Evolutionary conservation across 2,888 invertebrate species (phyloP).

Genomic region (Sarcophaga caerulescens): DNA sequence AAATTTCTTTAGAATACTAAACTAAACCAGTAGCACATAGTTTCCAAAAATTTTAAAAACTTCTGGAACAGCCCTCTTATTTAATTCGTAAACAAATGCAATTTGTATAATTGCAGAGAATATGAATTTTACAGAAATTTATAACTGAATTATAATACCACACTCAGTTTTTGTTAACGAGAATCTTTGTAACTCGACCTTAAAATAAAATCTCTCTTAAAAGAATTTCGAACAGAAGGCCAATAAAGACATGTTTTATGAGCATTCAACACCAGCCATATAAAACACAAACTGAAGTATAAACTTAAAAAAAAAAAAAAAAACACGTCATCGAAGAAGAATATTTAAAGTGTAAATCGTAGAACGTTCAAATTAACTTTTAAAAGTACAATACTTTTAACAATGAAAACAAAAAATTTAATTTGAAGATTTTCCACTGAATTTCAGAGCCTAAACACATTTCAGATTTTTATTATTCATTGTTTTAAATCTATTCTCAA

Average conservation of each 20-base stretch:
- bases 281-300: neutral
- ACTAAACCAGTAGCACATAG: no score
- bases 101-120: no score
- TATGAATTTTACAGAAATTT: no score
- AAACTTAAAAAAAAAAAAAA: conserved; percentile 40
- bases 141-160: no score
- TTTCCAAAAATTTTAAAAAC: no score
- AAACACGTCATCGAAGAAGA: conserved; percentile 38
- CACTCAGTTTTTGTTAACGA: no score
- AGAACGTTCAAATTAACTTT: conserved; percentile 60
- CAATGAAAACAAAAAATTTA: conserved; percentile 40
- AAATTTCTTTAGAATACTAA: no score
- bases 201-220: neutral
- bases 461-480: neutral
- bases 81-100: no score
- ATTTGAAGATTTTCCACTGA: conserved; percentile 53
- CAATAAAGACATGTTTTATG: conserved; percentile 65
- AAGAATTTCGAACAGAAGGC: conserved; percentile 37
- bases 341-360: conserved; percentile 43
- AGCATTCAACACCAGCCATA: conserved; percentile 35
- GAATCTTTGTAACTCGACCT: neutral
- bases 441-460: conserved; percentile 34
- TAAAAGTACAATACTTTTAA: neutral
- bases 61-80: no score
- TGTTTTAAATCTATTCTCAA: conserved; percentile 23